Base-by-base conservation (phyloP, 2,888 invertebrate genomes). In the Campopleginae sp. region DNA sequence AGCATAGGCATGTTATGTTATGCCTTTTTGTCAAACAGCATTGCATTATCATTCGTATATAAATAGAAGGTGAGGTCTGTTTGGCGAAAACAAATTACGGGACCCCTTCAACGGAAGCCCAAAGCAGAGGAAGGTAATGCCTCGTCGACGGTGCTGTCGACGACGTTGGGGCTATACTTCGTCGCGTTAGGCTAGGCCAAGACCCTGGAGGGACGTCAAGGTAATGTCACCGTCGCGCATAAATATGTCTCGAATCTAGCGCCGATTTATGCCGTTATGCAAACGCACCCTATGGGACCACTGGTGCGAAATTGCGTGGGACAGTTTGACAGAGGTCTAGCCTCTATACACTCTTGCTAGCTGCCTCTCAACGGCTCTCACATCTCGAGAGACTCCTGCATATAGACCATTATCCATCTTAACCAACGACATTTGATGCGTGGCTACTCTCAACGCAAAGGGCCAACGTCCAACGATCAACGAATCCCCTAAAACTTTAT, bases 231-330 rank as follows among this genome's bases (percentile, higher is more conserved):
- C 86, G 84, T 84, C 85, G 80, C 86, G 86, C 88, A 88, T 88
- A 88, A 88, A 88, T 85, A 88, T 87, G 86, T 88, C 87, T 82
- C 86, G 84, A 82, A 86, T 87, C 87, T 79, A 85, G 80, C 84
- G 84, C 85, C 86, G 87, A 88, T 88, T 88, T 88, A 88, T 88
- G 86, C 83, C 85, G 86, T 83, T 86, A 86, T 88, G 86, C 88
- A 88, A 87, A 87, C 88, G 82, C 83, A 86, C 84, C 86, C 86
- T 80, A 61, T 84, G 84, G 83, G 80, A 86, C 77, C 75, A 78
- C 72, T 78, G 81, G 74, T 61, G 79, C 82, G 82, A 82, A 85
- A 85, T 85, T 85, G 85, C 85, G 79, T 79, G 66, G 85, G 85
- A 85, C 85, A 82, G 85, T 80, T 85, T 80, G 85, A 85, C 85